Evolutionary conservation across 2,888 invertebrate species (phyloP), one percentile per base, ranked within the genome.

Genomic region (Brachypterus glaber): DNA sequence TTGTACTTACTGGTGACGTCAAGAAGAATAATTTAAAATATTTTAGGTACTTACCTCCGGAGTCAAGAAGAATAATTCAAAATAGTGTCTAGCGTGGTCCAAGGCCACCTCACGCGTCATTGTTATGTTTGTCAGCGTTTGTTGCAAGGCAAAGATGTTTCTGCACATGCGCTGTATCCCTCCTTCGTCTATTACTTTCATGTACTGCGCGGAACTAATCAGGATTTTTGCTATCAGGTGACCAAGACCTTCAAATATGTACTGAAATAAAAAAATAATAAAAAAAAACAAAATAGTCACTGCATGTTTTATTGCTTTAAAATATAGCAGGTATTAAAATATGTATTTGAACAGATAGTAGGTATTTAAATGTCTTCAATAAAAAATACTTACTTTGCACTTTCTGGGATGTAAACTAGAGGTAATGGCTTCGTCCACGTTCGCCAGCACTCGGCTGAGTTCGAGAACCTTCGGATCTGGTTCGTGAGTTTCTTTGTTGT

Each of bases 161-260:
- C 89, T 71, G 54, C 86, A 87, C 82, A 86, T 86, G 51, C 82
- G 76, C 57, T 88, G 86, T 47, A 88, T 83, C 3, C 82, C 84
- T 40, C 77, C 76, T 57, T 86, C 84, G 64, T 89, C 84, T 44
- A 91, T 82, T 43, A 78, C 71, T 49, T 79, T 79, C 63, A 89
- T 77, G 59, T 79, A 81, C 52, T 85, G 83, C 7, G 84, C 81
- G 35, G 82, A 81, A 54, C 81, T 83, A 51, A 89, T 87, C 39
- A 90, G 67, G 50, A 87, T 82, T 53, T 83, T 79, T 0, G 86
- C 76, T 29, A 85, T 79, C 33, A 88, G 65, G 53, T 73, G 72
- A 2, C 93, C 93, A 17, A 96, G 69, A 1, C 92, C 92, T 65
- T 87, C 85, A 67, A 92, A 85, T 45, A 92, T 80, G 60, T 92